Evolutionary conservation across 2,888 invertebrate genomes (phyloP), one percentile per base, ranked within the genome.

Genomic region (Quadriops clusia): DNA sequence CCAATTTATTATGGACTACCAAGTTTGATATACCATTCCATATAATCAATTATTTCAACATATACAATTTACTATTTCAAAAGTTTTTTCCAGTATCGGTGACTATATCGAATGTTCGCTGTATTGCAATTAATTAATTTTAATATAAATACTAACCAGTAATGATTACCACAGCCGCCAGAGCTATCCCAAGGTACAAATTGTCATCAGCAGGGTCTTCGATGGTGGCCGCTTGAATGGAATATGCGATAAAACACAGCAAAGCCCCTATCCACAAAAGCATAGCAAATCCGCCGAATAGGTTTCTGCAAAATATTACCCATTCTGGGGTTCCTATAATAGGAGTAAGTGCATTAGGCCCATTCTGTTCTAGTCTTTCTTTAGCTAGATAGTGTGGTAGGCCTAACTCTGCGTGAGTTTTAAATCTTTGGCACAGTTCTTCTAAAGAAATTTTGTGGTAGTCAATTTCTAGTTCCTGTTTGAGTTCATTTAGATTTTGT

Each of bases 391-490:
- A 86, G 65, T 89, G 84, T 70, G 91, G 91, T 68, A 93, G 79
- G 72, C 94, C 94, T 91, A 93, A 29, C 17, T n/a, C n/a, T 52
- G 93, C 89, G 70, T 95, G 90, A 64, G 93, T 89, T 63, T 86
- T 86, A 73, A 94, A 86, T 69, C 94, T 79, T 70, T 85, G 84
- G 70, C 90, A 94, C 51, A 98, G 73, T 69, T 97, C 95, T 65
- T 97, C 94, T 50, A 93, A 77, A 58, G 93, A 76, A 64, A 98
- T 83, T 76, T 89, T 93, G 70, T 98, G 98, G 69, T 83, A 94
- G 68, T 98, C 97, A 67, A 97, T 94, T 67, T 93, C 90, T 74
- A 97, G 78, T 76, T 97, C 97, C 71, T 95, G 93, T 70, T 97
- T 97, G 61, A 97, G 77, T 67, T 95, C 93, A 71, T 94, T 93